Base-by-base conservation (phyloP, 2,113 vertebrate genomes). In the Gallinago jamesoni region DNA sequence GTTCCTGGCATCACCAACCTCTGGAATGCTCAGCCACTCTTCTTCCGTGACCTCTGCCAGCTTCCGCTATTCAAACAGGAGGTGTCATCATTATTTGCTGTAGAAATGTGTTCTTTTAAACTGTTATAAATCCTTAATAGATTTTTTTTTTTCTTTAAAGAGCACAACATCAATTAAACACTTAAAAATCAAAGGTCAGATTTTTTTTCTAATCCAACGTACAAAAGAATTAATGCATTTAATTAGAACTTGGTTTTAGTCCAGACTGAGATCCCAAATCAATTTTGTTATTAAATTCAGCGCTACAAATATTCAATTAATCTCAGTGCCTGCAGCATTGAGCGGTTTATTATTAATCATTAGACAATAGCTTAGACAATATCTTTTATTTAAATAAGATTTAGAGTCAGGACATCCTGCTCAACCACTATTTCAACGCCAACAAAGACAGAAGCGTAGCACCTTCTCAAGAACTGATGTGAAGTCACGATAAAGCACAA, bases 11-110 rank as follows among this genome's bases (percentile, higher is more conserved):
- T 99, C 99, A 2, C 99, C 99, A 37, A 99, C 99, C 83, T 99
- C 99, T 4, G 99, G 99, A 87, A 99, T 99, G 64, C 99, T 99
- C 66, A 99, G 97, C 99, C 99, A 99, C 91, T 99, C 99, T 64
- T 99, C 99, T 64, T 99, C 99, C 0, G 99, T 99, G 50, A 99
- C 99, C 96, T 99, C 99, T 1, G 99, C 98, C 82, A 99, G 92
- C 87, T 99, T 99, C 87, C 99, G 97, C 99, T 99, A 87, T 31
- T 66, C 70, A 94, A 33, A 96, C 21, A 89, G 6, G 23, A 92
- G 27, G 8, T 66, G 20, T 6, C 80, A 48, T 28, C 63, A 11
- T 76, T 84, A 89, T 7, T 92, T 52, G 52, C 10, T 69, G 53
- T 3, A 87, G 37, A 92, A 57, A 16, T 53, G 12, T 22, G 2